A percentile compares a stretch with the other conserved stretches of the same genome.
Conservation (phyloP, 2,113 vertebrate genomes). For the Todiramphus saurophagus region DNA sequence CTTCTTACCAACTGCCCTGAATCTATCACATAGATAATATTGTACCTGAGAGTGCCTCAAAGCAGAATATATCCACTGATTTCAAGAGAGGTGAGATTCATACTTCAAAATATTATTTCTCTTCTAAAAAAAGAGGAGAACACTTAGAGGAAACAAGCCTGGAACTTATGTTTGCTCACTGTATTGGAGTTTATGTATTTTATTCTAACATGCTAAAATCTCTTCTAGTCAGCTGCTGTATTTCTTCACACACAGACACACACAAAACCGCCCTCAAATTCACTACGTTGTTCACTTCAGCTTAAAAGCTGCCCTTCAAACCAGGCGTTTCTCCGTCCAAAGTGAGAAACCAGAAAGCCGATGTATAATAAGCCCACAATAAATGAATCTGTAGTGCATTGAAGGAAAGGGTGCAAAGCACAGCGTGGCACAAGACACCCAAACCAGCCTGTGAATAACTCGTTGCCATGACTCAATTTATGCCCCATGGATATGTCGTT, state of each 20-base stretch:
- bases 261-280: background rate
- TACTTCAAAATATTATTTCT: background rate
- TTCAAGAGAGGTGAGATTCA: background rate
- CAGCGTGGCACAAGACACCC: background rate
- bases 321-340: background rate
- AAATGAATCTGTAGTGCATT: background rate
- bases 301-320: background rate
- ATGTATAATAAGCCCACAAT: background rate
- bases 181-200: background rate
- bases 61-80: background rate
- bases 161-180: background rate
- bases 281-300: background rate
- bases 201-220: background rate
- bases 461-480: background rate
- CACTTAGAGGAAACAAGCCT: background rate
- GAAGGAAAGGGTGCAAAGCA: background rate
- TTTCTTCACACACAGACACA: background rate
- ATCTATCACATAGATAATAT: background rate
- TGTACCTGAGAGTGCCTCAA: background rate
- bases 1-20: background rate
- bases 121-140: background rate
- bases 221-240: background rate
- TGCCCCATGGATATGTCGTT: background rate
- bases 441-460: background rate
- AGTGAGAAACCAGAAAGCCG: background rate